Evolutionary conservation across 2,888 invertebrate genomes (phyloP).

Genomic region (Ophion slaviceki): DNA sequence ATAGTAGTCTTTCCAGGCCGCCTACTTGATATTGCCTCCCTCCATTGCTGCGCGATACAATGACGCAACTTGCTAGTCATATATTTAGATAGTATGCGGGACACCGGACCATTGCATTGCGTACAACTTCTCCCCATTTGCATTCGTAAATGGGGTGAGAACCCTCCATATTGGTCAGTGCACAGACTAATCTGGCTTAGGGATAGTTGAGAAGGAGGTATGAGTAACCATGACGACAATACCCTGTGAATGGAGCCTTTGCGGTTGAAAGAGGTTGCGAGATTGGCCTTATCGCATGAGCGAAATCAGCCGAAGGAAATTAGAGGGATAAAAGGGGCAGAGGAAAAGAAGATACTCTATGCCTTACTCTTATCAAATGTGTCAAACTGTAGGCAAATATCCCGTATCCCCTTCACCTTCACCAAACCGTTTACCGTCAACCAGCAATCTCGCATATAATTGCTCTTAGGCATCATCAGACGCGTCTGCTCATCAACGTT

Average conservation of each 20-base stretch:
- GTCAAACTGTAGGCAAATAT: background rate
- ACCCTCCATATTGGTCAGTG: background rate
- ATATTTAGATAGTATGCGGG: background rate
- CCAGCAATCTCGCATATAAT: background rate
- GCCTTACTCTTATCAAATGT: background rate
- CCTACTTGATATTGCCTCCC: background rate
- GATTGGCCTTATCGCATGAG: background rate
- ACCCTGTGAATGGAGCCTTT: background rate
- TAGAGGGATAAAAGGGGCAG: background rate
- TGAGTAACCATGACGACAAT: background rate
- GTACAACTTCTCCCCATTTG: background rate
- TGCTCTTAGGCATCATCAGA: background rate
- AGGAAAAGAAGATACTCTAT: no score
- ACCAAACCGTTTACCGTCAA: background rate
- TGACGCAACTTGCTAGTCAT: background rate
- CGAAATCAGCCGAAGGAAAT: background rate
- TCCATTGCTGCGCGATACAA: background rate
- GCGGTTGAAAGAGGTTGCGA: background rate
- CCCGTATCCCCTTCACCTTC: background rate
- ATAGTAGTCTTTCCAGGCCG: slow-evolving; percentile 26
- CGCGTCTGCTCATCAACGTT: background rate
- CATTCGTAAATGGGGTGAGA: background rate
- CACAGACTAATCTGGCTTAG: background rate
- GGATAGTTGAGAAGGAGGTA: background rate
- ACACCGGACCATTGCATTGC: background rate